These are phyloP conservation scores for Piaya cayana DNA, from an alignment of 2,113 vertebrate species.

Conservation along the genomic window DNA sequence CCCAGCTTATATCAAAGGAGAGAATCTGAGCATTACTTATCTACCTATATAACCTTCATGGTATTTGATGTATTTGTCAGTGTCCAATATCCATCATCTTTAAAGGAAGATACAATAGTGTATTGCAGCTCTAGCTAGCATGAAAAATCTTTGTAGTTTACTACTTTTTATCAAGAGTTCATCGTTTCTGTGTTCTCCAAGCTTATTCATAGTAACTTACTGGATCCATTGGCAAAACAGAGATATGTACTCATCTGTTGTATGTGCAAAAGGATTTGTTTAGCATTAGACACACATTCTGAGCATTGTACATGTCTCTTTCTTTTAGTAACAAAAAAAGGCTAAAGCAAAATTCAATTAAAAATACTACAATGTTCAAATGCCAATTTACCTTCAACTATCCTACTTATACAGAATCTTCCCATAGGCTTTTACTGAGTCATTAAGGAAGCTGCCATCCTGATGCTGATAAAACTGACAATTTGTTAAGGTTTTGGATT, in stretches of 20 bases:
- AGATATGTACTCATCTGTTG: neutral
- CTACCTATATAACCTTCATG: neutral
- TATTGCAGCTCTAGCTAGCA: neutral
- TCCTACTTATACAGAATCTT: neutral
- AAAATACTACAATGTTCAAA: neutral
- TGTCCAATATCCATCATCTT: neutral
- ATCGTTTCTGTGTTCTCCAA: neutral
- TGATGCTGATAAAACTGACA: neutral
- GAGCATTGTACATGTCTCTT: neutral
- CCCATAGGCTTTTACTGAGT: neutral
- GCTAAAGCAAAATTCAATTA: neutral
- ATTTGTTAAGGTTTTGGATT: neutral
- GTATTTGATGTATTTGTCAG: neutral
- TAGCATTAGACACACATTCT: constrained; percentile 1
- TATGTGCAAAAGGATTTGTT: constrained; percentile 5
- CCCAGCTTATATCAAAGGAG: neutral
- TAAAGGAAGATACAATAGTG: neutral
- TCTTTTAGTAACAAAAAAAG: neutral
- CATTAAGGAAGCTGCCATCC: neutral
- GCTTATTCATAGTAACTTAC: neutral
- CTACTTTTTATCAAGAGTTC: neutral
- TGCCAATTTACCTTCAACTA: neutral
- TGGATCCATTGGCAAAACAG: neutral
- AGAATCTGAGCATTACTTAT: neutral
- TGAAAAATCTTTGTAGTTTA: neutral